Evolutionary conservation across 2,113 vertebrate species (phyloP).

Genomic region (Hypomesus transpacificus): DNA sequence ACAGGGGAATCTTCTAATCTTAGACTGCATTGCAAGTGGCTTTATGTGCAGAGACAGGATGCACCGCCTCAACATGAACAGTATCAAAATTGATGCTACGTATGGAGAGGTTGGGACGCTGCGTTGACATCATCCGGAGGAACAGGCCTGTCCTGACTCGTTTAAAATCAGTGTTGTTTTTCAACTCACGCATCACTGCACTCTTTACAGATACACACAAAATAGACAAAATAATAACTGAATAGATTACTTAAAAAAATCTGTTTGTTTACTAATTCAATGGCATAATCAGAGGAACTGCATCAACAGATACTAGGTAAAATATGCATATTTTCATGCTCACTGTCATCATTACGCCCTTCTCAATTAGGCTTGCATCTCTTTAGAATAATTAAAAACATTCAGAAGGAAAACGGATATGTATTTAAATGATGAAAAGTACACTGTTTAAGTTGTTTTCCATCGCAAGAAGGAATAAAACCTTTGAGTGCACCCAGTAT

Average conservation of each 20-base stretch:
- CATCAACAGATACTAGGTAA: too few relatives aligned
- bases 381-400: too few relatives aligned
- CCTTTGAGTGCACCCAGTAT: conserved; percentile 20
- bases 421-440: too few relatives aligned
- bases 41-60: conserved; percentile 58
- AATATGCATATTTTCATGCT: too few relatives aligned
- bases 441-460: too few relatives aligned
- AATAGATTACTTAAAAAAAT: too few relatives aligned
- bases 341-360: too few relatives aligned
- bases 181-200: background rate
- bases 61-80: conserved; percentile 49
- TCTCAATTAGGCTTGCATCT: too few relatives aligned
- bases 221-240: background rate
- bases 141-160: conserved; percentile 8
- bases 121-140: conserved; percentile 11
- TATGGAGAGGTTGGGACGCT: conserved; percentile 24
- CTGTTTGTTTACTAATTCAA: too few relatives aligned
- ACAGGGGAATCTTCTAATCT: conserved; percentile 49
- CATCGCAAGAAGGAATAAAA: conserved; percentile 12
- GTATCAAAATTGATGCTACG: conserved; percentile 35
- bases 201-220: background rate
- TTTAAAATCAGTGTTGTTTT: background rate
- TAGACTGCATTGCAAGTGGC: conserved; percentile 32
- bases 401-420: too few relatives aligned
- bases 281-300: too few relatives aligned